A percentile compares a stretch with the other conserved stretches of the same genome.
Conservation (phyloP, 2,797 vertebrate genomes). For the Premnoplex brunnescens region DNA sequence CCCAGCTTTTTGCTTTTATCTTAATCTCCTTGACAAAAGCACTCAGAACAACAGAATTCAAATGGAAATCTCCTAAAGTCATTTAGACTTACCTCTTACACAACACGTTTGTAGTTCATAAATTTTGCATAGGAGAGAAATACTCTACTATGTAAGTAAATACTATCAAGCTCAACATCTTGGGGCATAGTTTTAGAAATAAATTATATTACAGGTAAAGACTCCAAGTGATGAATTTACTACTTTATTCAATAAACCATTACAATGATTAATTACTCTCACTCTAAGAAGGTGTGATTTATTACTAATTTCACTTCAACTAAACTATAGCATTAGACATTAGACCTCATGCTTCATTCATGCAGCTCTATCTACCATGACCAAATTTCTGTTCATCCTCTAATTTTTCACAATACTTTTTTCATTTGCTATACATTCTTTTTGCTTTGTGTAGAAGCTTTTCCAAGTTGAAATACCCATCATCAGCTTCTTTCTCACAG, state of each 20-base stretch:
- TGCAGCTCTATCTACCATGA: not conserved
- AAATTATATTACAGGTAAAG: not conserved
- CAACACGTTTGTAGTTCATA: not conserved
- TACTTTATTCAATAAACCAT: slow-evolving; percentile 31
- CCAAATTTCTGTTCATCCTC: not conserved
- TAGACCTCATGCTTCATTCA: not conserved
- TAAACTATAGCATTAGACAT: not conserved
- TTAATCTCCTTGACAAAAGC: not conserved
- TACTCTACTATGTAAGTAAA: not conserved
- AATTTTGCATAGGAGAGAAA: not conserved
- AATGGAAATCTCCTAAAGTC: not conserved
- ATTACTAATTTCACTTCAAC: slow-evolving; percentile 9
- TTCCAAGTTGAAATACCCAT: not conserved
- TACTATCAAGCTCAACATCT: not conserved
- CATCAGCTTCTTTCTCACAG: not conserved
- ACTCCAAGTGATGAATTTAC: slow-evolving; percentile 22
- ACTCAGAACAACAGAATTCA: not conserved
- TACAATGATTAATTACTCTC: slow-evolving; percentile 21
- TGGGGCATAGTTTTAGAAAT: not conserved
- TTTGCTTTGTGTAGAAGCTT: not conserved
- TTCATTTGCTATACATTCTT: not conserved
- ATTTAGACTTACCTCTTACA: not conserved
- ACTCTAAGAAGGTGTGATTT: slow-evolving; percentile 7
- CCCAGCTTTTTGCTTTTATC: not conserved
- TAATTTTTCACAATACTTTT: not conserved